These are phyloP conservation scores for Elephantulus edwardii DNA, from an alignment of 2,113 vertebrate genomes.

Conservation along the genomic window DNA sequence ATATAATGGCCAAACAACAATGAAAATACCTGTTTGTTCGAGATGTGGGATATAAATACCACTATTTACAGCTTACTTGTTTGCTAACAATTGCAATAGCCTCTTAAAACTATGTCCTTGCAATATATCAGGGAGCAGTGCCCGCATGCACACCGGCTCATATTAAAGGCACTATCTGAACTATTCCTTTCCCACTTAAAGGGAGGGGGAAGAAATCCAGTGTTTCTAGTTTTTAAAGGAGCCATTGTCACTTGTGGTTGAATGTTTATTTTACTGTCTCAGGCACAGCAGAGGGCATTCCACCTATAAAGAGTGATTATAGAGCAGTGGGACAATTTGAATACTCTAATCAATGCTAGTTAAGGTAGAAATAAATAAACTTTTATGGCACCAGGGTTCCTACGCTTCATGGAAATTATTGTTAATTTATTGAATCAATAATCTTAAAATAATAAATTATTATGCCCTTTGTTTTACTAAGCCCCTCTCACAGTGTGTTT, in stretches of 20 bases:
- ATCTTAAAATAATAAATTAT: constrained; percentile 84
- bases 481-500: constrained; percentile 71
- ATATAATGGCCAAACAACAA: constrained; percentile 34
- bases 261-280: constrained; percentile 83
- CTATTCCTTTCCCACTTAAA: constrained; percentile 56
- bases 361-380: constrained; percentile 82
- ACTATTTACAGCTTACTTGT: not conserved
- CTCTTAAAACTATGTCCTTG: constrained; percentile 65
- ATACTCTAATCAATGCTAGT: constrained; percentile 83
- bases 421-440: constrained; percentile 85
- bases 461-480: constrained; percentile 84
- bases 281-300: constrained; percentile 75
- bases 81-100: constrained; percentile 44
- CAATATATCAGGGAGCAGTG: constrained; percentile 16
- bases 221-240: constrained; percentile 78
- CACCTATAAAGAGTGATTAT: constrained; percentile 83
- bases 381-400: constrained; percentile 75
- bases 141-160: constrained; percentile 9
- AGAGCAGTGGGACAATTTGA: constrained; percentile 77
- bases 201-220: constrained; percentile 10
- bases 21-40: constrained; percentile 36
- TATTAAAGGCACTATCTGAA: constrained; percentile 71
- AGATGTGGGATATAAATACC: constrained; percentile 28
- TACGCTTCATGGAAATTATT: constrained; percentile 81
- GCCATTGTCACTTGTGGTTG: constrained; percentile 75